Evolutionary conservation across 1,140 invertebrate species (phyloP), one percentile per base, ranked within the genome.

Genomic region (Drosophila carrolli): DNA sequence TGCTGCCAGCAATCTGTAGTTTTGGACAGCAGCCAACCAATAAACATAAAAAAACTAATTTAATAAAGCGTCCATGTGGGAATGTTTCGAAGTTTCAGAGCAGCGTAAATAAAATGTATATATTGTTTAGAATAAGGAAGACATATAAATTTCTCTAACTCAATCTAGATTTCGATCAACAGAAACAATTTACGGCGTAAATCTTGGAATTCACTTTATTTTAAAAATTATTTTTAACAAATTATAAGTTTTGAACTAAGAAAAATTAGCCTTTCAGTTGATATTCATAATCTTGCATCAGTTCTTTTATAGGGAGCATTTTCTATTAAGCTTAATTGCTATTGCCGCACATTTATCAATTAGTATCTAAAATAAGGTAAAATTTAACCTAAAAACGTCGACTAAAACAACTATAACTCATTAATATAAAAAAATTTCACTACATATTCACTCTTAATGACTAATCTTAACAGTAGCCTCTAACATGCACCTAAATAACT

Each of bases 1-100:
- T 77, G 80, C 61, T 84, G 67, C 72, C 72, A 70, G 65, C 67
- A 71, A 71, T 70, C 67, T 71, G 51, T 44, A 56, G 57, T 50
- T 67, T 51, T 83, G 57, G 70, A 65, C 66, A 79, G 11, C 55
- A 57, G 54, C 60, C 59, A 83, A 75, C 41, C 57, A 63, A 67
- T 58, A 66, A 51, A 71, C 50, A 72, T 81, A 57, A 56, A 67
- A 67, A 75, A 77, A 53, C 61, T 58, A 76, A 67, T 76, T 76
- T 67, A 58, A 76, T 76, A 67, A 43, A 67, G 19, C 41, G 32
- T 47, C 51, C 13, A 54, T 44, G n/a, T 46, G 50, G 11, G 23
- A 59, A 51, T 60, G 41, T 63, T 27, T 29, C 16, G 27, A 32
- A 32, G 11, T 50, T 50, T 27, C 29, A 50, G 3, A 58, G 38